Evolutionary conservation across 1,140 invertebrate species (phyloP).

Genomic region (Neodiprion virginianus): DNA sequence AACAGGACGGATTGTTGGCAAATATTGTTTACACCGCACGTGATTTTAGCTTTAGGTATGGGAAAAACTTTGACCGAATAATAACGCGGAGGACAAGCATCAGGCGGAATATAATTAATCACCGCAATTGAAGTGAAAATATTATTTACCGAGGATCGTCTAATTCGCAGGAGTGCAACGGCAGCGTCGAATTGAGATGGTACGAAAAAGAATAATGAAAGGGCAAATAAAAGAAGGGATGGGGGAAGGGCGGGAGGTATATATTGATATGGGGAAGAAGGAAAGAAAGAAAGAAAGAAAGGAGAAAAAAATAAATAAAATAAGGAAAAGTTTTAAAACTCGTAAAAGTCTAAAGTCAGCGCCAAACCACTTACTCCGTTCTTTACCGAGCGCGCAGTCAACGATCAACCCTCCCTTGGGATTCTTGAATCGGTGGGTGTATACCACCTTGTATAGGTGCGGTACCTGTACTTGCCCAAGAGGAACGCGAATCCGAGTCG

Average conservation of each 20-base stretch:
- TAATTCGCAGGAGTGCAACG: too few relatives aligned
- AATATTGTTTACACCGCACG: too few relatives aligned
- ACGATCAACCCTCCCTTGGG: constrained; percentile 22
- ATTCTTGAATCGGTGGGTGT: constrained; percentile 11
- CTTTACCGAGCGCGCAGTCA: constrained; percentile 29
- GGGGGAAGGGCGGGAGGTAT: neutral
- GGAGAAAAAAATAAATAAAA: neutral
- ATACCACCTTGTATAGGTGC: too few relatives aligned
- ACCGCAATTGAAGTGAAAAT: too few relatives aligned
- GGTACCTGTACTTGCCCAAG: neutral
- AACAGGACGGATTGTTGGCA: too few relatives aligned
- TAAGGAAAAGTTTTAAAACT: constrained; percentile 3
- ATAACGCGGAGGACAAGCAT: too few relatives aligned
- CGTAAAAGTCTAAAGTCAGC: constrained; percentile 33
- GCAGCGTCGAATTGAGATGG: too few relatives aligned
- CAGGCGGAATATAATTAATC: too few relatives aligned
- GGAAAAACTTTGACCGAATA: too few relatives aligned
- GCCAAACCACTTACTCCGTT: constrained; percentile 29
- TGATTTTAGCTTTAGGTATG: too few relatives aligned
- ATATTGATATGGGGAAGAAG: neutral
- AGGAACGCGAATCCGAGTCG: neutral
- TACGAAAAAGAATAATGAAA: neutral
- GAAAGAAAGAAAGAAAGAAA: neutral
- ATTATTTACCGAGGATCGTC: too few relatives aligned
- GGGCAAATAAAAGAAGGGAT: neutral